These are phyloP conservation scores for Pitta sordida DNA, from an alignment of 2,113 vertebrate genomes.

Conservation along the genomic window DNA sequence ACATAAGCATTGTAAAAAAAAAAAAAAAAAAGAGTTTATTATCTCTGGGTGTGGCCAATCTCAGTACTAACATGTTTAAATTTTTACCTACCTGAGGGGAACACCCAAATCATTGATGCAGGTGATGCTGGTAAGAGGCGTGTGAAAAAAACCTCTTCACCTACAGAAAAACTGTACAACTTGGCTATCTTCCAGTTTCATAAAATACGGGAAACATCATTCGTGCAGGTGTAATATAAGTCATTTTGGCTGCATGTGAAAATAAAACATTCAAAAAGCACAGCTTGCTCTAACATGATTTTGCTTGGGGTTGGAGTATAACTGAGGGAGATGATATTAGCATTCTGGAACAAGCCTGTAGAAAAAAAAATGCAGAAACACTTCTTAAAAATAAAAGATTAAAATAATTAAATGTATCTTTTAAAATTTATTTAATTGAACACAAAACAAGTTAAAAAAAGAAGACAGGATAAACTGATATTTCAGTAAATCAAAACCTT, in stretches of 20 bases:
- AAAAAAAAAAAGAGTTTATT: background rate
- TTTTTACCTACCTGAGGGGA: slow-evolving; percentile 43
- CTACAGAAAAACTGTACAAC: background rate
- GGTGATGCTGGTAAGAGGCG: slow-evolving; percentile 35
- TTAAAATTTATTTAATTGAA: background rate
- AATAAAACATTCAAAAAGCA: slow-evolving; percentile 46
- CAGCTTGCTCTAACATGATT: slow-evolving; percentile 61
- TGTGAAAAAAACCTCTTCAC: slow-evolving; percentile 17
- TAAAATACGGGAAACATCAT: slow-evolving; percentile 36
- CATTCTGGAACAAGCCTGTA: background rate
- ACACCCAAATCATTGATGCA: slow-evolving; percentile 42
- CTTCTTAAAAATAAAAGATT: background rate
- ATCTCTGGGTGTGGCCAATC: slow-evolving; percentile 41
- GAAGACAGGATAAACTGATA: background rate
- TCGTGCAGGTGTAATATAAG: slow-evolving; percentile 55
- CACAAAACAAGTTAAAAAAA: background rate
- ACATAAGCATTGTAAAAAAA: background rate
- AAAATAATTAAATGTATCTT: background rate
- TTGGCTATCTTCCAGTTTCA: slow-evolving; percentile 54
- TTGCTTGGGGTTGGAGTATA: slow-evolving; percentile 12
- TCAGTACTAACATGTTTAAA: slow-evolving; percentile 56
- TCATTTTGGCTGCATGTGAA: slow-evolving; percentile 48
- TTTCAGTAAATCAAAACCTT: background rate
- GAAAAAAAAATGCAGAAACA: background rate
- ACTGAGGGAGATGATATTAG: background rate